A percentile compares a stretch with the other conserved stretches of the same genome.
Conservation (phyloP, 1,140 invertebrate species). For the Pseudomyrmex concolor region DNA sequence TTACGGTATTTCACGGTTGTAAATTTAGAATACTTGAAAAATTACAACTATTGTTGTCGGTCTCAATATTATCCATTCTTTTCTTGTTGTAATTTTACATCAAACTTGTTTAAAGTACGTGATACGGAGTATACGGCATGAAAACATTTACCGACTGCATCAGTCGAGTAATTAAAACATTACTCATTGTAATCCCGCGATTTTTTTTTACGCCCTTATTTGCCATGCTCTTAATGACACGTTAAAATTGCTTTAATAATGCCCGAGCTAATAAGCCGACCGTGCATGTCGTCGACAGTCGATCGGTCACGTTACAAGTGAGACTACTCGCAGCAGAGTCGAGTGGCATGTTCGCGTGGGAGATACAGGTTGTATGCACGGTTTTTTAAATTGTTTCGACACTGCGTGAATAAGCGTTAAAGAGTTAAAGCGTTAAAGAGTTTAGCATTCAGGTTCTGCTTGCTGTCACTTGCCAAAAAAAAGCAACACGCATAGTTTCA, state of each 20-base stretch:
- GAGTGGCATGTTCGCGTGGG: slow-evolving; percentile 39
- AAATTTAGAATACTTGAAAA: too few relatives aligned
- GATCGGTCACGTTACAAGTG: slow-evolving; percentile 61
- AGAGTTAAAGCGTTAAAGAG: slow-evolving; percentile 22
- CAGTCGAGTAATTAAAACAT: slow-evolving; percentile 50
- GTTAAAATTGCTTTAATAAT: slow-evolving; percentile 59
- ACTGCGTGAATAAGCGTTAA: slow-evolving; percentile 28
- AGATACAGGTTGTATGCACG: slow-evolving; percentile 43
- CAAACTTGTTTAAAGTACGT: too few relatives aligned
- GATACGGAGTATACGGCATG: not conserved
- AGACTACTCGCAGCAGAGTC: slow-evolving; percentile 57
- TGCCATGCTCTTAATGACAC: slow-evolving; percentile 50
- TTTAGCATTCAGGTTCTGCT: slow-evolving; percentile 39
- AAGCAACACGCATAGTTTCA: slow-evolving; percentile 12
- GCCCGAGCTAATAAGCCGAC: slow-evolving; percentile 46
- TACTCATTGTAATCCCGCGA: slow-evolving; percentile 37
- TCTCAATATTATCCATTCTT: too few relatives aligned
- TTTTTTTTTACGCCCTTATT: slow-evolving; percentile 41
- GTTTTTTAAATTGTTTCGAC: slow-evolving; percentile 41
- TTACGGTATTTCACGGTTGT: too few relatives aligned
- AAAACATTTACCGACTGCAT: slow-evolving; percentile 17
- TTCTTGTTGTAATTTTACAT: too few relatives aligned
- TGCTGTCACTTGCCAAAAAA: slow-evolving; percentile 7
- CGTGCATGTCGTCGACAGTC: slow-evolving; percentile 59
- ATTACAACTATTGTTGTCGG: too few relatives aligned